Evolutionary conservation across 1,140 invertebrate species (phyloP), one percentile per base, ranked within the genome.

Genomic region (Chironomus striatipennis): DNA sequence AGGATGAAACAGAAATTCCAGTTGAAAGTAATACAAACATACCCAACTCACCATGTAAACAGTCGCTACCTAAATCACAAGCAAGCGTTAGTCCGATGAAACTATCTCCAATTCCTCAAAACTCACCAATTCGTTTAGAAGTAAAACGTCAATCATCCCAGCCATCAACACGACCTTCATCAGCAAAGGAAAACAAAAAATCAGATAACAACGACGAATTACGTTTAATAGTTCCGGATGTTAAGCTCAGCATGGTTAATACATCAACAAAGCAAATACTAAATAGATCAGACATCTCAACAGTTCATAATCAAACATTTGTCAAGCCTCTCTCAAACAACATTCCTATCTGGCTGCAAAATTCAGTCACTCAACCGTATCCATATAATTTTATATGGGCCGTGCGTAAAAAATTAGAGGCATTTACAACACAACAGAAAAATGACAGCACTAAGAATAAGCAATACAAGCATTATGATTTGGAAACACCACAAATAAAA

Each of bases 361-460:
- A 76, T 6, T 76, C 76, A 42, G 10, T 75, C 10, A 75, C 76
- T 9, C 75, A 77, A 73, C 73, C 75, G 9, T 77, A 78, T 76
- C 78, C 78, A 18, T 78, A 78, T 74, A 77, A 77, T 73, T 78
- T 78, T 65, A 77, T 78, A 21, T 75, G 76, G 75, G 78, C 78
- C 1, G 78, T 78, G 8, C 75, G 78, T 7, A 75, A 77, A 1
- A 78, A 78, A 75, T 57, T 78, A 3, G 78, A 78, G 75, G 75
- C 77, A 7, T 73, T 78, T 17, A 74, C 76, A 9, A 21, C 42
- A 24, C 64, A 75, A 70, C 24, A 43, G 8, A 75, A 34, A 47
- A 70, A 74, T 17, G 43, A 65, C 21, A 10, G 24, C 74, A 74
- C 17, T 42, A 74, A 75, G 20, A 7, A 8, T 70, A 73, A 42